Base-by-base conservation (phyloP, 2,797 vertebrate genomes). In the Phoebastria nigripes region DNA sequence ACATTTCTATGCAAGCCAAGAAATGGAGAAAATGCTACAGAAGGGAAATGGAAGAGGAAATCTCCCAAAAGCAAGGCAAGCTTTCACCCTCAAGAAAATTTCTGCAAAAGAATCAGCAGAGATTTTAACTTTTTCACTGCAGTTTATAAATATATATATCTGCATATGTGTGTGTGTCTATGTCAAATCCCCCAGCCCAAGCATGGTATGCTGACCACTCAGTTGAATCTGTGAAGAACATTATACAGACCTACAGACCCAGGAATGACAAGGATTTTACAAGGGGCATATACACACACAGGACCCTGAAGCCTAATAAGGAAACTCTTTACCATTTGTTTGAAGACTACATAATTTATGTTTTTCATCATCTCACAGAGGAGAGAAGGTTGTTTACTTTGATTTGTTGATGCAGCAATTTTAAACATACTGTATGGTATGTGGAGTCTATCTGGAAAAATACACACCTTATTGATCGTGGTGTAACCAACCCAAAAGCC, bases 341-440 rank as follows among this genome's bases (percentile, higher is more conserved):
- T 97, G 97, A 97, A 97, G 96, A 93, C 89, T 65, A 96, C 78
- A 74, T 97, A 97, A 97, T 97, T 97, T 97, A 97, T 97, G 97
- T 97, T 96, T 97, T 96, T 96, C 92, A 93, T 97, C 96, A 96
- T 96, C 94, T 92, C 81, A 84, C 83, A n/a, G 79, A 67, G 61
- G 81, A 94, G 87, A 91, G 80, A 94, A 95, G 55, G 92, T 82
- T 96, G 93, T 96, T 97, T 97, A 95, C 96, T 97, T 96, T 96
- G 94, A 95, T 97, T 97, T 97, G 96, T 97, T 96, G 96, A 97
- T 97, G 96, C 88, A 93, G 92, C 89, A 85, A 87, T 96, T 97
- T 97, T 93, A 96, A 95, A 96, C 85, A 93, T 33, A 94, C 20
- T 4, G 21, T 74, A 35, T 74, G 79, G 86, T 87, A 87, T 83